Conservation (phyloP, 1,140 invertebrate genomes). For the Rhopalosiphum maidis region DNA sequence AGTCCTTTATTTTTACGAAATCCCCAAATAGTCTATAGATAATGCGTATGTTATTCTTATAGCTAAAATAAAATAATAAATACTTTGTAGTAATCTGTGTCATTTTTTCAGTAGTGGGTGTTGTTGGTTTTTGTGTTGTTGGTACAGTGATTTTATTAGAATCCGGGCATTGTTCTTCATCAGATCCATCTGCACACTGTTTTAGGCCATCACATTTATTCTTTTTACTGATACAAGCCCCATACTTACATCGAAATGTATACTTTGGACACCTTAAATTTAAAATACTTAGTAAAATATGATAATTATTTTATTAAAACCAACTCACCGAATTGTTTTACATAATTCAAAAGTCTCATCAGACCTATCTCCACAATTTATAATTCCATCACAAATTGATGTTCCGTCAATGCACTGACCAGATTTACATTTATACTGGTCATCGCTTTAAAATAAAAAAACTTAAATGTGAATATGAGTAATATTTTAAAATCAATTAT, state of each 20-base stretch:
- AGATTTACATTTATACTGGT: slow-evolving; percentile 66
- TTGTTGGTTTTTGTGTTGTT: background rate
- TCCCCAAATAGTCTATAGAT: background rate
- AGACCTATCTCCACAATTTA: slow-evolving; percentile 72
- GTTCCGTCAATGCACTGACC: slow-evolving; percentile 69
- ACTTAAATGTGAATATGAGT: too few relatives aligned
- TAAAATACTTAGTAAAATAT: background rate
- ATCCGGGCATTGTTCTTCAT: slow-evolving; percentile 57
- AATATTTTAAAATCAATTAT: too few relatives aligned
- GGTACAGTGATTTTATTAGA: background rate
- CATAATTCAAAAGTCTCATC: slow-evolving; percentile 66
- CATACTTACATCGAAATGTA: slow-evolving; percentile 63
- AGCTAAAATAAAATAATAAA: background rate
- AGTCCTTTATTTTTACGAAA: background rate
- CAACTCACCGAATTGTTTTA: slow-evolving; percentile 26
- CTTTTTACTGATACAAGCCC: slow-evolving; percentile 69
- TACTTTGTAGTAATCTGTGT: background rate
- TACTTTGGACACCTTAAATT: slow-evolving; percentile 8
- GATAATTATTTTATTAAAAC: background rate
- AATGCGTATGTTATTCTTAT: background rate
- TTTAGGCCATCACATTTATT: slow-evolving; percentile 64
- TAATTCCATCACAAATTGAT: slow-evolving; percentile 72
- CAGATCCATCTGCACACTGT: slow-evolving; percentile 60
- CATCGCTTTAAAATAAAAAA: slow-evolving; percentile 47
- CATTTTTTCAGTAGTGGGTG: too few relatives aligned